Conservation (phyloP, 2,888 invertebrate genomes). For the Pyrochroa serraticornis region DNA sequence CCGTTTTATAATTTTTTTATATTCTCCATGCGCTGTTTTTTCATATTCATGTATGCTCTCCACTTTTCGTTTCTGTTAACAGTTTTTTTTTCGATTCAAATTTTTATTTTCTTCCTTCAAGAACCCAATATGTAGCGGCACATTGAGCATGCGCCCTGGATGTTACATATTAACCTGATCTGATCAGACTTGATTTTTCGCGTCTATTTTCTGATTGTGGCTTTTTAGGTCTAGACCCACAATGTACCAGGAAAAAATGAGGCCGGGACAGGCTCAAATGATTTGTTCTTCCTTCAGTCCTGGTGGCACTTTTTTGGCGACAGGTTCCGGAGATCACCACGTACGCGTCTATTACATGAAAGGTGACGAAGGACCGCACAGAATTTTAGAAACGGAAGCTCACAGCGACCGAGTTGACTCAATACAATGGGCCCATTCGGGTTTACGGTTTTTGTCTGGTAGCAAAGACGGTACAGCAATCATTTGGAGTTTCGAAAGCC, state of each 20-base stretch:
- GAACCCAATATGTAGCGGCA: too few species aligned
- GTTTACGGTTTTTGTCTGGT: slow-evolving; percentile 89
- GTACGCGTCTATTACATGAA: slow-evolving; percentile 88
- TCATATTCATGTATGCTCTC: too few species aligned
- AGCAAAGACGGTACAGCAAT: slow-evolving; percentile 95
- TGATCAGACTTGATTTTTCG: too few species aligned
- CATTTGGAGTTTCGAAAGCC: slow-evolving; percentile 89
- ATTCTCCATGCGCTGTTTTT: too few species aligned
- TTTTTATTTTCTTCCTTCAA: too few species aligned
- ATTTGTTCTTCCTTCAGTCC: slow-evolving; percentile 90
- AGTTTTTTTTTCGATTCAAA: too few species aligned
- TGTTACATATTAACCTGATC: too few species aligned
- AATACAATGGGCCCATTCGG: slow-evolving; percentile 91
- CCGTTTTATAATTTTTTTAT: too few species aligned
- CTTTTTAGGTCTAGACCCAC: slow-evolving; percentile 77
- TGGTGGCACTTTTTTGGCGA: slow-evolving; percentile 88
- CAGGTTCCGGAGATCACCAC: slow-evolving; percentile 94
- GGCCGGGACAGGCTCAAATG: slow-evolving; percentile 95
- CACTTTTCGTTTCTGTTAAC: too few species aligned
- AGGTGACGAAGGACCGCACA: slow-evolving; percentile 77
- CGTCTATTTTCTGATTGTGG: too few species aligned
- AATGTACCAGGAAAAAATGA: slow-evolving; percentile 89
- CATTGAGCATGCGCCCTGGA: too few species aligned
- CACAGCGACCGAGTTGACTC: slow-evolving; percentile 94
- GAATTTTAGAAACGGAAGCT: slow-evolving; percentile 77